Percentiles rank a stretch among this genome's conserved stretches.
These are phyloP conservation scores for Octodonta nipae DNA, from an alignment of 2,888 invertebrate genomes.

Conservation along the genomic window DNA sequence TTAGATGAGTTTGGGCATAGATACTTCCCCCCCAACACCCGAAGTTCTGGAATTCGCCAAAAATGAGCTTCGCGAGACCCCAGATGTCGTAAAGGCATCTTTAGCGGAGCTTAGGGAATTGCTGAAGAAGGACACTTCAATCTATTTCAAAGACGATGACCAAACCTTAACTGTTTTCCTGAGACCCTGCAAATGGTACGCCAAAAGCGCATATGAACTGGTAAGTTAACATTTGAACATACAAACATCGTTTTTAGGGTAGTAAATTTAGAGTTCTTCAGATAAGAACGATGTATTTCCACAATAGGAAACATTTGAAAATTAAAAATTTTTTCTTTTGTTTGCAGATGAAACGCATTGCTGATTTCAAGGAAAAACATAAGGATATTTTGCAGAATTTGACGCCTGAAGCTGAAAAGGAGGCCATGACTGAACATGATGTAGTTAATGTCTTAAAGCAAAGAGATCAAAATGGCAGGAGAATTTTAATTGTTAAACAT, in stretches of 20 bases:
- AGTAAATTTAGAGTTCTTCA: no score
- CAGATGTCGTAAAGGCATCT: conserved; percentile 49
- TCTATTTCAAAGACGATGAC: conserved; percentile 57
- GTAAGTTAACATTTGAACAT: no score
- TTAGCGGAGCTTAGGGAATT: conserved; percentile 48
- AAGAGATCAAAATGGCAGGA: neutral
- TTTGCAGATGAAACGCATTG: neutral
- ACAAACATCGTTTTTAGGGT: no score
- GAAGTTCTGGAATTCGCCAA: conserved; percentile 48
- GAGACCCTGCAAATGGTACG: conserved; percentile 71
- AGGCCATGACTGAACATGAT: neutral
- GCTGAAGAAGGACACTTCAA: conserved; percentile 49
- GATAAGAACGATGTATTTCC: no score
- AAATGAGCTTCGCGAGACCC: conserved; percentile 55
- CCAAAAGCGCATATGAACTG: conserved; percentile 64
- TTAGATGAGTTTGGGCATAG: no score
- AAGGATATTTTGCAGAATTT: neutral
- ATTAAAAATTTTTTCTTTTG: no score
- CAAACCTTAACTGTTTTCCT: conserved; percentile 65
- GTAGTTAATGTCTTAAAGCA: neutral
- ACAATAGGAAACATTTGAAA: no score
- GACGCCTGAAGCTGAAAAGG: neutral
- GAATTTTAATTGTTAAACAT: neutral
- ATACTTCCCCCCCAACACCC: conserved; percentile 44
- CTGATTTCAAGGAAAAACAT: neutral